Conservation (phyloP, 1,140 invertebrate genomes). For the Aphaenogaster rudis region DNA sequence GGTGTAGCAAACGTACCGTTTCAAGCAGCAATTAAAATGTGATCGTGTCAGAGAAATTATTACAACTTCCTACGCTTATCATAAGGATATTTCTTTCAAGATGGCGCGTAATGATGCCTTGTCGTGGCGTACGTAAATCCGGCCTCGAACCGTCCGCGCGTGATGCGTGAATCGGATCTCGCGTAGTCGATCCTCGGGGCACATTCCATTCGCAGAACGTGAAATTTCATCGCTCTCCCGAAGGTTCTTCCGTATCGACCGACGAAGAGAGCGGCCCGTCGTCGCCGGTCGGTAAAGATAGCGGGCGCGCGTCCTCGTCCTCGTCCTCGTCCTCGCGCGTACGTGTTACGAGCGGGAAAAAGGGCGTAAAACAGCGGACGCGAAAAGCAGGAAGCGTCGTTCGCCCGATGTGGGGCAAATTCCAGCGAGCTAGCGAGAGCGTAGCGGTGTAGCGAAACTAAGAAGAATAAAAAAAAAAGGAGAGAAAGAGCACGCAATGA, state of each 20-base stretch:
- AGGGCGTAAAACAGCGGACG: conserved; percentile 65
- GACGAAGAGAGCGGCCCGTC: conserved; percentile 42
- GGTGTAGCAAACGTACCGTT: background rate
- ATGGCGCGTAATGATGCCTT: background rate
- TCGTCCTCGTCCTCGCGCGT: conserved; percentile 10
- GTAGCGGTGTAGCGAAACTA: conserved; percentile 72
- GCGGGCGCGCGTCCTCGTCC: conserved; percentile 30
- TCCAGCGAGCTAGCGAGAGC: conserved; percentile 72
- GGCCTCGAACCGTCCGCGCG: background rate
- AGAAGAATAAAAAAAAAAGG: conserved; percentile 72
- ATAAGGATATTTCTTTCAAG: conserved; percentile 6
- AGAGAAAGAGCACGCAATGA: conserved; percentile 61
- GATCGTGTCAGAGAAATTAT: background rate
- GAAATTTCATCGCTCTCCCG: conserved; percentile 30
- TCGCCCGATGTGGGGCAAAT: conserved; percentile 76
- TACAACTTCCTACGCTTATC: background rate
- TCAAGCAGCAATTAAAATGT: background rate
- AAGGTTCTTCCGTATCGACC: conserved; percentile 73
- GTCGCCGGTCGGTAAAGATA: conserved; percentile 73
- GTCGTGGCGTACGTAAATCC: background rate
- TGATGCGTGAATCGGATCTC: background rate
- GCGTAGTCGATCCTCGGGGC: conserved; percentile 21
- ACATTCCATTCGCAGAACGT: conserved; percentile 25
- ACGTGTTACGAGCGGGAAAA: conserved; percentile 65
- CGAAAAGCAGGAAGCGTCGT: conserved; percentile 78